Conservation (phyloP, 2,797 vertebrate species). For the Myioborus melanocephalus region DNA sequence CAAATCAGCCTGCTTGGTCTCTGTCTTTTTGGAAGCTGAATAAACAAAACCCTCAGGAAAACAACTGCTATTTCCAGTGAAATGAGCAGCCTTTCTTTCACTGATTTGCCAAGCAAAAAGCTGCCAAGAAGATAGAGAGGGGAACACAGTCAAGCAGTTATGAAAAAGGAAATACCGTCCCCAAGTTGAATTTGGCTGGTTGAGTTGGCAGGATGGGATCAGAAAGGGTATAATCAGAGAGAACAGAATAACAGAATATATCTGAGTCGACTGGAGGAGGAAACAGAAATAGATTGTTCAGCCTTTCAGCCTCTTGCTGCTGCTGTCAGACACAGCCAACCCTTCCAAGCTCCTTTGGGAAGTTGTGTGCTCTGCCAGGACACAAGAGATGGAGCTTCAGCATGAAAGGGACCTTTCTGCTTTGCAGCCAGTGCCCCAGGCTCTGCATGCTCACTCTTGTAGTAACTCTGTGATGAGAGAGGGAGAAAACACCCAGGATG, state of each 20-base stretch:
- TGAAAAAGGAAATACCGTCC: background rate
- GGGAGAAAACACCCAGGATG: accelerated
- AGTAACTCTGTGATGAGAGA: accelerated
- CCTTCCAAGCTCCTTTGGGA: background rate
- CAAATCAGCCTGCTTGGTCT: background rate
- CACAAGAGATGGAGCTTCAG: accelerated
- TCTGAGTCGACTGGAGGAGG: background rate
- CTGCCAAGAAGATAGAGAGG: background rate
- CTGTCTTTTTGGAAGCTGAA: background rate
- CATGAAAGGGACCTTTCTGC: background rate
- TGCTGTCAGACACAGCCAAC: background rate
- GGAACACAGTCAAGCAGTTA: background rate
- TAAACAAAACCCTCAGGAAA: background rate
- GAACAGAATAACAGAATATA: background rate
- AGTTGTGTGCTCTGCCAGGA: background rate
- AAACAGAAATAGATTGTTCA: background rate
- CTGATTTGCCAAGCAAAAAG: background rate
- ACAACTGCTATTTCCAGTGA: background rate
- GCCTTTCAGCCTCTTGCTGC: background rate
- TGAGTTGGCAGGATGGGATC: background rate
- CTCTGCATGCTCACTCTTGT: accelerated
- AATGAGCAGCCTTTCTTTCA: background rate
- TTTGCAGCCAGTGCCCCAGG: background rate
- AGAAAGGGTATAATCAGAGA: conserved; percentile 4
- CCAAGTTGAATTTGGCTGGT: background rate